A percentile compares a stretch with the other conserved stretches of the same genome.
Evolutionary conservation across 2,888 invertebrate species (phyloP).

Genomic region (Eupeodes latifasciatus): DNA sequence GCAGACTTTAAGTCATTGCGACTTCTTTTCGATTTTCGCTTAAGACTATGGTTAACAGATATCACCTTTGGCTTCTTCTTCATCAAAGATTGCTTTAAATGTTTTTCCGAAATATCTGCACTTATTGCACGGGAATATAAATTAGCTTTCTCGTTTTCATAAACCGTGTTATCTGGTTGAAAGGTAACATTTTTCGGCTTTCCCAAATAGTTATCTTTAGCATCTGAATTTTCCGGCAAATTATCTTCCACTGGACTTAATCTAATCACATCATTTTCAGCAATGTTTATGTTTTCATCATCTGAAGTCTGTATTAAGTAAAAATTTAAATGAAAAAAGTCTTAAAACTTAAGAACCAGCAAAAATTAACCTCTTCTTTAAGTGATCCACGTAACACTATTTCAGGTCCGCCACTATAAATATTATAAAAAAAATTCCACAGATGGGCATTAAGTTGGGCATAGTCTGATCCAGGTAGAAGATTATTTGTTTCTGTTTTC

Average conservation of each 20-base stretch:
- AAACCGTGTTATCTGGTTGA: slow-evolving; percentile 50
- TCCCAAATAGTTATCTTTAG: slow-evolving; percentile 37
- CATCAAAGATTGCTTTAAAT: slow-evolving; percentile 43
- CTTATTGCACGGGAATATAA: slow-evolving; percentile 55
- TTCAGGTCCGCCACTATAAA: slow-evolving; percentile 96
- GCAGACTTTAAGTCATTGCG: slow-evolving; percentile 67
- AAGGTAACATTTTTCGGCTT: slow-evolving; percentile 70
- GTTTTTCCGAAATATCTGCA: slow-evolving; percentile 58
- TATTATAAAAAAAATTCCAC: slow-evolving; percentile 93
- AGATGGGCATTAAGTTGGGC: slow-evolving; percentile 93
- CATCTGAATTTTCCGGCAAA: neutral
- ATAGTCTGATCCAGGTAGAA: slow-evolving; percentile 86
- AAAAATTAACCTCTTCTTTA: slow-evolving; percentile 78
- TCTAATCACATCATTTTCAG: slow-evolving; percentile 33
- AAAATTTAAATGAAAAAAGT: neutral
- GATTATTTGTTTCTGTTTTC: slow-evolving; percentile 84
- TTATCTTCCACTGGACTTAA: slow-evolving; percentile 43
- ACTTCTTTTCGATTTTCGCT: slow-evolving; percentile 61
- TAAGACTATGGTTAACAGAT: slow-evolving; percentile 50
- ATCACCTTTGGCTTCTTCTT: slow-evolving; percentile 62
- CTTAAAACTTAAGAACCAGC: slow-evolving; percentile 12
- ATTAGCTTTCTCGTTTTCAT: slow-evolving; percentile 54
- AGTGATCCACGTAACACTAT: slow-evolving; percentile 84
- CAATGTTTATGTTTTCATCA: slow-evolving; percentile 42
- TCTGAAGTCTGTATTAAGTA: slow-evolving; percentile 41